Percentiles rank a stretch among this genome's conserved stretches.
Evolutionary conservation across 1,140 invertebrate species (phyloP).

Genomic region (Heliconius hewitsoni): DNA sequence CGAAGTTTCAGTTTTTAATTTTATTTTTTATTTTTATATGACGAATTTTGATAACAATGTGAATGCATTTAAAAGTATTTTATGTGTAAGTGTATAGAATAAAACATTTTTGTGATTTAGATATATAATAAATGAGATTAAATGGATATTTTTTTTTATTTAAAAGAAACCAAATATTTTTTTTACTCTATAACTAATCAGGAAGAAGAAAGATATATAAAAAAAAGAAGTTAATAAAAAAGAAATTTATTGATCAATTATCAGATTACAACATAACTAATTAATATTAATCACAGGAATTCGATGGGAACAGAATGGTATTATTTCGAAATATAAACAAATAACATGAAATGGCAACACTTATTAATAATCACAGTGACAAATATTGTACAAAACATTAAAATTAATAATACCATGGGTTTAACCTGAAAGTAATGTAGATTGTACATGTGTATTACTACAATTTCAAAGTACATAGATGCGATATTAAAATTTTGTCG

Average conservation of each 20-base stretch:
- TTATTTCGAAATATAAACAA: not conserved
- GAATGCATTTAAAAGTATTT: constrained; percentile 16
- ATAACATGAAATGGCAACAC: not conserved
- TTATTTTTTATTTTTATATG: constrained; percentile 30
- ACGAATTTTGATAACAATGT: constrained; percentile 25
- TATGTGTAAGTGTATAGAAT: constrained; percentile 17
- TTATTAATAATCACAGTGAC: constrained; percentile 6
- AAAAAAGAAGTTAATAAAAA: not conserved
- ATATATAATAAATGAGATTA: constrained; percentile 28
- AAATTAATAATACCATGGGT: not conserved
- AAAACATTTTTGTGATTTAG: constrained; percentile 25
- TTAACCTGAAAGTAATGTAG: not conserved
- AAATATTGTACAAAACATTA: not conserved
- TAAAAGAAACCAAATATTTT: too few relatives aligned
- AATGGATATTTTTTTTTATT: not conserved
- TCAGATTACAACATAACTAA: not conserved
- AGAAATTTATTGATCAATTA: not conserved
- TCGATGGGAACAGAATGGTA: not conserved
- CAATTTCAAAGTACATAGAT: not conserved
- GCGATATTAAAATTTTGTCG: not conserved
- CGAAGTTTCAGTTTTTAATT: not conserved
- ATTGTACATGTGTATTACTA: not conserved
- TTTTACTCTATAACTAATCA: too few relatives aligned
- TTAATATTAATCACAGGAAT: not conserved
- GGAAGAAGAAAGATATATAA: not conserved